Percentiles rank a stretch among this genome's conserved stretches.
phyloP scores from a whole-genome alignment of 2,113 vertebrate genomes.

The Eclectus roratus region DNA sequence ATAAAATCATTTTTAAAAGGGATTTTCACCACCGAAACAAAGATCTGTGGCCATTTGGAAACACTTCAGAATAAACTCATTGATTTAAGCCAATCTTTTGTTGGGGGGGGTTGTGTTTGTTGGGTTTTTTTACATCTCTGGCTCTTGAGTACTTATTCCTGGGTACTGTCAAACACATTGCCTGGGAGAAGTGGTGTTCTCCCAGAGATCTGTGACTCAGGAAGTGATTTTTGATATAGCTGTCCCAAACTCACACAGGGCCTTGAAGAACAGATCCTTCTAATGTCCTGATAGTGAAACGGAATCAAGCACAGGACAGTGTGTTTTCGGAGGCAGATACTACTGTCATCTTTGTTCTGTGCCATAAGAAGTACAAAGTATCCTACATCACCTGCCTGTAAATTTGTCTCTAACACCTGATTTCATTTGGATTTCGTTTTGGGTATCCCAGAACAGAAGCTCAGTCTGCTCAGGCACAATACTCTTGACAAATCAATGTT shows the following conservation, averaged over 20 bases:
- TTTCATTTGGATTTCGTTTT: background rate
- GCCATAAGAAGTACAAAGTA: accelerated
- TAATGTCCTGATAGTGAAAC: background rate
- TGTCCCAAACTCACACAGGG: background rate
- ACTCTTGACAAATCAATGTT: background rate
- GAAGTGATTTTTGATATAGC: background rate
- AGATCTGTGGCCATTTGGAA: constrained; percentile 27
- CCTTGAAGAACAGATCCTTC: background rate
- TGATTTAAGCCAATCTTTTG: background rate
- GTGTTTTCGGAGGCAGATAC: background rate
- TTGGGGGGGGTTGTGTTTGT: accelerated
- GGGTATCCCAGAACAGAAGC: background rate
- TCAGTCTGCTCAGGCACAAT: background rate
- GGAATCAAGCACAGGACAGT: background rate
- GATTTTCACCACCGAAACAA: constrained; percentile 33
- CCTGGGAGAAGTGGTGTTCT: background rate
- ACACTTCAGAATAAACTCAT: constrained; percentile 15
- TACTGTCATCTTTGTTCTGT: background rate
- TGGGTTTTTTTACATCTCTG: background rate
- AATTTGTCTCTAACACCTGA: background rate
- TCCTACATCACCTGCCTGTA: background rate
- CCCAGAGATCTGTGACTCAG: background rate
- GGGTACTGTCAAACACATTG: background rate
- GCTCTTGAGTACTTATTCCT: background rate
- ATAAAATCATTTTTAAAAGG: constrained; percentile 42